Evolutionary conservation across 2,113 vertebrate genomes (phyloP), one percentile per base, ranked within the genome.

Genomic region (Lota lota): DNA sequence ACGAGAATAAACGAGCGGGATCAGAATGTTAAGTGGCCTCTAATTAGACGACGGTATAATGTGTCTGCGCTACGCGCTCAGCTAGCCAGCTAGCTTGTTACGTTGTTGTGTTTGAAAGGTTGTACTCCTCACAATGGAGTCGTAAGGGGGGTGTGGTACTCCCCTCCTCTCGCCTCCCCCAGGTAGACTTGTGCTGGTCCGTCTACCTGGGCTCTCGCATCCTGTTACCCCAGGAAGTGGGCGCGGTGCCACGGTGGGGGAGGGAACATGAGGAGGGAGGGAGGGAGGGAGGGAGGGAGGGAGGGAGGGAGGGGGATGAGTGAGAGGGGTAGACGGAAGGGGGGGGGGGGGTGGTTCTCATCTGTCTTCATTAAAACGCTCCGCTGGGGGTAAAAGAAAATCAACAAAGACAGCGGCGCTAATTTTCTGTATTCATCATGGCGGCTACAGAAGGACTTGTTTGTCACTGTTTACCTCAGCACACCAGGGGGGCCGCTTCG

Each of bases 331-430:
- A 75, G 75, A 66, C 18, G 74, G 83, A 80, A 81, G 76, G 73
- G 86, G 76, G 74, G 79, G 82, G 72, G 73, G 85, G 84, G 78
- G 72, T 83, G 87, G 74, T 60, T 12, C 84, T 90, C 88, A 88
- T 92, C 88, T 85, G 80, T 92, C 90, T 92, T 90, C 88, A 89
- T 91, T 90, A 91, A 88, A 89, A 89, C 87, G 51, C 79, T 81
- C 75, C 79, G 78, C 83, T 75, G 77, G 74, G 88, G 76, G 88
- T 87, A 88, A 75, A 62, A 71, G 70, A 90, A 85, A 89, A 87
- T 88, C 89, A 90, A 87, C 89, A 90, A 63, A 85, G 87, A 87
- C 91, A 88, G 83, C 77, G 78, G 74, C 68, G 78, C 86, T 90
- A 90, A 90, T 90, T 90, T 14, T 90, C 87, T 85, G 83, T 88